These are phyloP conservation scores for Hippoglossus hippoglossus DNA, from an alignment of 2,797 vertebrate species.

Conservation along the genomic window DNA sequence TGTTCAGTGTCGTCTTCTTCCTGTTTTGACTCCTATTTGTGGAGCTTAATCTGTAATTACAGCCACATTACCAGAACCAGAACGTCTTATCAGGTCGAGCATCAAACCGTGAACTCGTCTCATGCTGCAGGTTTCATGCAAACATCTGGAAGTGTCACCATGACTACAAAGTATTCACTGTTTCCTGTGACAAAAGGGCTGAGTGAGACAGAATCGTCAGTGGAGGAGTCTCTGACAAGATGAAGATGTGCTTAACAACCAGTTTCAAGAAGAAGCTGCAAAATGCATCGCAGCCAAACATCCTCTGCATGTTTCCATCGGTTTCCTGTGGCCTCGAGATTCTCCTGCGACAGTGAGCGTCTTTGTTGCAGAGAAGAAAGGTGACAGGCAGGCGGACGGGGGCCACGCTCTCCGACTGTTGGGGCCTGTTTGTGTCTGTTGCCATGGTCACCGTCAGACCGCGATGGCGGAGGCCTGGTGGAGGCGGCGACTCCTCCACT, in stretches of 20 bases:
- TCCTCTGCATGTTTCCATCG: slow-evolving; percentile 2
- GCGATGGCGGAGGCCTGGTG: slow-evolving; percentile 38
- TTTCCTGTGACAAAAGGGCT: slow-evolving; percentile 24
- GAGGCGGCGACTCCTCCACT: slow-evolving; percentile 27
- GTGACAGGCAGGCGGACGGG: slow-evolving; percentile 46
- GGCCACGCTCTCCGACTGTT: slow-evolving; percentile 68
- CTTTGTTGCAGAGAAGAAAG: slow-evolving; percentile 68
- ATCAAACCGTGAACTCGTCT: slow-evolving; percentile 3
- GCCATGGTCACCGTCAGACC: slow-evolving; percentile 63
- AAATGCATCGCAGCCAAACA: too few relatives aligned
- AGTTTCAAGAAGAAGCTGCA: too few relatives aligned
- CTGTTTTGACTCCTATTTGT: background rate
- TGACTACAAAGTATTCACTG: slow-evolving; percentile 10
- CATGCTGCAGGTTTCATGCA: slow-evolving; percentile 12
- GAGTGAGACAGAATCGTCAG: slow-evolving; percentile 13
- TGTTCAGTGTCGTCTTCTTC: background rate
- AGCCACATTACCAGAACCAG: too few relatives aligned
- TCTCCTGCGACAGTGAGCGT: slow-evolving; percentile 56
- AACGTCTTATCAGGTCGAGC: background rate
- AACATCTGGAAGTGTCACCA: slow-evolving; percentile 28
- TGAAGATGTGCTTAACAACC: too few relatives aligned
- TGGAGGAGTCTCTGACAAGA: slow-evolving; percentile 9
- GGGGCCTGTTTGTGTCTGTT: slow-evolving; percentile 84
- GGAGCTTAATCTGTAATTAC: background rate
- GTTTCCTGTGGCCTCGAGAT: slow-evolving; percentile 17